Evolutionary conservation across 1,140 invertebrate genomes (phyloP).

Genomic region (Megalopta genalis): DNA sequence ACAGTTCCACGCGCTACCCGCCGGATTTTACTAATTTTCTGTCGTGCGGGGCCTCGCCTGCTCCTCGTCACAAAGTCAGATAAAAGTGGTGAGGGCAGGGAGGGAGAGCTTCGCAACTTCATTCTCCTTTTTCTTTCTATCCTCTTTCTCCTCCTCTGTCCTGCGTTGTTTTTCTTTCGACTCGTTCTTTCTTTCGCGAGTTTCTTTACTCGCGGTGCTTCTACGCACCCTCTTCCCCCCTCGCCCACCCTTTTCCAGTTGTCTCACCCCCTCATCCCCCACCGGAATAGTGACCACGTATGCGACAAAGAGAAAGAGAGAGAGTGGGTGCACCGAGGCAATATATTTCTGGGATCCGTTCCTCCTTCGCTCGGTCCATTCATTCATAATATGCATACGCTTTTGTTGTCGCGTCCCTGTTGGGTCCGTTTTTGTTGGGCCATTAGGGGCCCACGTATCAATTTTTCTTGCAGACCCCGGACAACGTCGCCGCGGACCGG

Average conservation of each 20-base stretch:
- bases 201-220: slow-evolving; percentile 26
- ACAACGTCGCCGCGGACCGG: slow-evolving; percentile 33
- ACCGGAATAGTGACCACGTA: slow-evolving; percentile 42
- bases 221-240: slow-evolving; percentile 24
- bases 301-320: slow-evolving; percentile 45
- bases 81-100: slow-evolving; percentile 58
- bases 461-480: slow-evolving; percentile 71
- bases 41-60: slow-evolving; percentile 61
- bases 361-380: slow-evolving; percentile 70
- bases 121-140: slow-evolving; percentile 42
- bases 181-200: slow-evolving; percentile 9
- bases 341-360: slow-evolving; percentile 77
- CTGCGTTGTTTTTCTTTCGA: slow-evolving; percentile 31
- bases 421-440: slow-evolving; percentile 71
- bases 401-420: slow-evolving; percentile 75
- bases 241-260: not conserved
- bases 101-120: slow-evolving; percentile 44
- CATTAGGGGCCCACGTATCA: slow-evolving; percentile 77
- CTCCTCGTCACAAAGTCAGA: slow-evolving; percentile 59
- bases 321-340: slow-evolving; percentile 72
- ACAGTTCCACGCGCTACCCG: slow-evolving; percentile 72
- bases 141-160: not conserved
- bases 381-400: slow-evolving; percentile 78
- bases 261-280: not conserved
- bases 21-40: slow-evolving; percentile 80